Conservation (phyloP, 2,113 vertebrate species). For the Anseranas semipalmata region DNA sequence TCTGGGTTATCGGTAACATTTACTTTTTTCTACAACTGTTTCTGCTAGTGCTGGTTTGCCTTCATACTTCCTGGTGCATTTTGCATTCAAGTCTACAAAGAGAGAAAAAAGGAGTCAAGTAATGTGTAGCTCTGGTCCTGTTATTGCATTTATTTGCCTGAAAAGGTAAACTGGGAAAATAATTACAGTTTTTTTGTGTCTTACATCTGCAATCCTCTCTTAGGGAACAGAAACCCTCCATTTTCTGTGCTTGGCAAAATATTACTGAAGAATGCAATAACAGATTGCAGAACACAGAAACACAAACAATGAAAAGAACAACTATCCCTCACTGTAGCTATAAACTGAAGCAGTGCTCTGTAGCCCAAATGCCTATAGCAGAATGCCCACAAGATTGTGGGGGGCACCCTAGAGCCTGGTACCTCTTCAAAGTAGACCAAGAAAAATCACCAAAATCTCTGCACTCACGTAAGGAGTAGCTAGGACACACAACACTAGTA, state of each 20-base stretch:
- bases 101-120: not conserved
- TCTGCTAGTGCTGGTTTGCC: not conserved
- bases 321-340: not conserved
- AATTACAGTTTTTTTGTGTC: not conserved
- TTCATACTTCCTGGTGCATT: not conserved
- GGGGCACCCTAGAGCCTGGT: not conserved
- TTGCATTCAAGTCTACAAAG: constrained; percentile 41
- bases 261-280: not conserved
- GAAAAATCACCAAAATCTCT: not conserved
- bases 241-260: not conserved
- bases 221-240: not conserved
- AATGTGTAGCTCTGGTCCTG: not conserved
- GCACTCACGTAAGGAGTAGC: not conserved
- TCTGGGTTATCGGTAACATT: not conserved
- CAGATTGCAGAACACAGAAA: too few relatives aligned
- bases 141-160: not conserved
- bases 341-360: not conserved
- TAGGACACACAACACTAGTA: not conserved
- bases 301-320: not conserved
- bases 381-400: not conserved
- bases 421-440: not conserved
- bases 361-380: not conserved
- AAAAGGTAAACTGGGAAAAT: not conserved
- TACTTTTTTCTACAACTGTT: not conserved
- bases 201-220: not conserved